These are phyloP conservation scores for Esperia sulphurella DNA, from an alignment of 2,888 invertebrate species.

Conservation along the genomic window DNA sequence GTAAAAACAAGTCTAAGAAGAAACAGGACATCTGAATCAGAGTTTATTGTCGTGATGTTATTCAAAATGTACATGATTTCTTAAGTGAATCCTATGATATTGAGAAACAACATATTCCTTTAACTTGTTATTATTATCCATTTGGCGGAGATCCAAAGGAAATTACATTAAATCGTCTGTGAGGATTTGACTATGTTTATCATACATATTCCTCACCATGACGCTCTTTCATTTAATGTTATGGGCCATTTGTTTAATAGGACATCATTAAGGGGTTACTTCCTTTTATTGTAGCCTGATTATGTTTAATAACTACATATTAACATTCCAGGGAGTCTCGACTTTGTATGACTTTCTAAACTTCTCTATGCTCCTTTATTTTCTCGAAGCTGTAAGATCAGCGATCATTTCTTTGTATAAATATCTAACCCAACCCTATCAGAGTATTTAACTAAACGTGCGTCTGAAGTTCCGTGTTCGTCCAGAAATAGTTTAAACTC, in stretches of 20 bases:
- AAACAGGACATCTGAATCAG: no score
- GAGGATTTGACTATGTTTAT: conserved; percentile 17
- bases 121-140: not conserved
- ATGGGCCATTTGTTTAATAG: conserved; percentile 24
- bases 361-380: no score
- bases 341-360: not conserved
- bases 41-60: no score
- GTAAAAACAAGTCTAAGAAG: no score
- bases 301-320: not conserved
- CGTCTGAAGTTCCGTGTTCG: conserved; percentile 49
- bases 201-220: conserved; percentile 8
- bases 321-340: not conserved
- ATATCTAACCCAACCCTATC: conserved; percentile 4
- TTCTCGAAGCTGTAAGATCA: no score
- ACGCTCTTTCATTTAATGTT: conserved; percentile 19
- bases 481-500: conserved; percentile 55
- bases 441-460: not conserved
- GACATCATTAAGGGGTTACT: conserved; percentile 15
- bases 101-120: no score
- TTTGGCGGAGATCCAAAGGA: conserved; percentile 8
- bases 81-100: no score
- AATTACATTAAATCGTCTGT: conserved; percentile 20
- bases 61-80: no score
- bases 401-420: not conserved
- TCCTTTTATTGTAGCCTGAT: conserved; percentile 18